These are phyloP conservation scores for Cataglyphis altisquamis DNA, from an alignment of 2,888 invertebrate species.

Conservation along the genomic window DNA sequence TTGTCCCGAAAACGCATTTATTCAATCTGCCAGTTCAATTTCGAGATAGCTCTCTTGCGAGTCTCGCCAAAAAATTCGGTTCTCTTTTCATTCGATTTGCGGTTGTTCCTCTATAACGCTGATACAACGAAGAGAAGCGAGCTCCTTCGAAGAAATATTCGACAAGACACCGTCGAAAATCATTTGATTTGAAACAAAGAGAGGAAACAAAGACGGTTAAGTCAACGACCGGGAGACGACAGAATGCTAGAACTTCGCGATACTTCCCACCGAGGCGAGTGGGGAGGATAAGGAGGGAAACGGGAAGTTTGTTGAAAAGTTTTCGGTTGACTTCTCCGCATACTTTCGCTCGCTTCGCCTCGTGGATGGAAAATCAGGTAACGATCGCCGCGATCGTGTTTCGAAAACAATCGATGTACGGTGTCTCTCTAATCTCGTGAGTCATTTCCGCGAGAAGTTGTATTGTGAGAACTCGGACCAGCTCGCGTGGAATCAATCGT, in stretches of 20 bases:
- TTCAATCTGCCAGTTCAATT: conserved; percentile 10
- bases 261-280: conserved; percentile 45
- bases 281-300: not conserved
- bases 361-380: conserved; percentile 15
- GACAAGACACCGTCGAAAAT: conserved; percentile 65
- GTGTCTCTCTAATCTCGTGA: conserved; percentile 23
- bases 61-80: conserved; percentile 2
- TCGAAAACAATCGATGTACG: conserved; percentile 45
- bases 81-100: conserved; percentile 12
- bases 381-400: conserved; percentile 36
- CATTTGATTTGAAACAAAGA: conserved; percentile 47
- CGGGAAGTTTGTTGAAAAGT: conserved; percentile 51
- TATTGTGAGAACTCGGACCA: conserved; percentile 6
- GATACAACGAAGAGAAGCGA: not conserved
- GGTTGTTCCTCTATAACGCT: not conserved
- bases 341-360: conserved; percentile 16
- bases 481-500: conserved; percentile 26
- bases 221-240: conserved; percentile 54
- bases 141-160: conserved; percentile 52
- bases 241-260: conserved; percentile 54
- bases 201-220: conserved; percentile 50
- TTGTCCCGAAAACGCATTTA: conserved; percentile 4
- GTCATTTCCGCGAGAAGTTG: conserved; percentile 1
- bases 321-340: conserved; percentile 47
- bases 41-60: not conserved